Conservation (phyloP, 1,140 invertebrate species). For the Periplaneta americana region DNA sequence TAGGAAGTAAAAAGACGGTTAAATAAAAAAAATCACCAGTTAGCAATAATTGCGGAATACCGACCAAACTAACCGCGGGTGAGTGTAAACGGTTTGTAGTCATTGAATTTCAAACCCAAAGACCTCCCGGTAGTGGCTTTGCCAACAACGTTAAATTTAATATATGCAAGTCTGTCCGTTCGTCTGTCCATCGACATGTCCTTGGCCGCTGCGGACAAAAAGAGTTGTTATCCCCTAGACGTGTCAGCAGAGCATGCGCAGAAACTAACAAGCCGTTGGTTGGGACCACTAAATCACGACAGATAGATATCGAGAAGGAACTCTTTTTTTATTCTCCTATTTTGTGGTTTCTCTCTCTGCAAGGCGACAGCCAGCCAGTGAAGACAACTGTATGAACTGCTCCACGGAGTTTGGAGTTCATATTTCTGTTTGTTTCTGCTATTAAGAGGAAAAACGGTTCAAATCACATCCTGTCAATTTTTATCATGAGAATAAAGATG, state of each 20-base stretch:
- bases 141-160: too few species aligned
- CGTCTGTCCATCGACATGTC: background rate
- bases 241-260: background rate
- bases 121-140: background rate
- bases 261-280: background rate
- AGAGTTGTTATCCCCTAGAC: background rate
- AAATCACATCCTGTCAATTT: background rate
- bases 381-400: background rate
- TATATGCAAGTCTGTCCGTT: background rate
- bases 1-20: too few species aligned
- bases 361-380: too few species aligned
- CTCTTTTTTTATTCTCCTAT: background rate
- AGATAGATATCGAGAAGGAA: background rate
- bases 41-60: too few species aligned
- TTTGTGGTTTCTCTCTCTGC: background rate
- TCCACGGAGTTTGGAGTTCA: background rate
- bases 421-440: background rate
- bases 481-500: too few species aligned
- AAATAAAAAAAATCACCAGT: too few species aligned
- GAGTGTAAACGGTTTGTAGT: too few species aligned
- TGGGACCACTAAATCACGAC: background rate
- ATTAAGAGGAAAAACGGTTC: background rate
- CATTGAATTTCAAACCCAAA: background rate
- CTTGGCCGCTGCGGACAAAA: background rate
- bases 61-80: too few species aligned